A percentile compares a stretch with the other conserved stretches of the same genome.
phyloP scores from a whole-genome alignment of 2,888 invertebrate species.

The Arge pagana region DNA sequence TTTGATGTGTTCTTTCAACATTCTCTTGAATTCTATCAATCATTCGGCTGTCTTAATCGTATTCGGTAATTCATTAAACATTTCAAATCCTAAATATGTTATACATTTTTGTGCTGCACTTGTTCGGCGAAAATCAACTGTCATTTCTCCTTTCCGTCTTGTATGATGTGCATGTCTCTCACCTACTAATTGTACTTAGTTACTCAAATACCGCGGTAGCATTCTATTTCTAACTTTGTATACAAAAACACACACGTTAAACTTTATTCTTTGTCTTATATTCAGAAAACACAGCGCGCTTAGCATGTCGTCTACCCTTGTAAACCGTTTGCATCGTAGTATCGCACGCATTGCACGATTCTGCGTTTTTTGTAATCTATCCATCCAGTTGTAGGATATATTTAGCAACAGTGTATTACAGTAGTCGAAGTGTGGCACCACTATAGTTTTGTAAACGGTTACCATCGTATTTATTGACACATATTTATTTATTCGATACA shows the following conservation, averaged over 20 bases:
- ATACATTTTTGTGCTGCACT: slow-evolving; percentile 16
- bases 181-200: background rate
- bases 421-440: slow-evolving; percentile 3
- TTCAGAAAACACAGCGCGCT: slow-evolving; percentile 18
- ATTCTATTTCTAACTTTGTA: slow-evolving; percentile 18
- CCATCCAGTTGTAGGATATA: slow-evolving; percentile 2
- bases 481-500: slow-evolving; percentile 15
- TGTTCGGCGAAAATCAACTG: background rate
- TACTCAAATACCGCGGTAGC: background rate
- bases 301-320: slow-evolving; percentile 11
- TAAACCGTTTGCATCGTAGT: slow-evolving; percentile 13
- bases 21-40: background rate
- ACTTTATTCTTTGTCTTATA: slow-evolving; percentile 18
- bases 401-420: slow-evolving; percentile 15
- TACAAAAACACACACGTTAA: slow-evolving; percentile 21
- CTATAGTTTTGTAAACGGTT: slow-evolving; percentile 8
- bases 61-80: slow-evolving; percentile 10
- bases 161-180: background rate
- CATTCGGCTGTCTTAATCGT: slow-evolving; percentile 3
- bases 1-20: slow-evolving; percentile 16
- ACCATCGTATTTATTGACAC: background rate
- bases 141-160: background rate
- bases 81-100: slow-evolving; percentile 16
- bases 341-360: slow-evolving; percentile 24
- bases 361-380: slow-evolving; percentile 19